phyloP scores from a whole-genome alignment of 2,888 invertebrate species.

The Erpobdella octoculata region DNA sequence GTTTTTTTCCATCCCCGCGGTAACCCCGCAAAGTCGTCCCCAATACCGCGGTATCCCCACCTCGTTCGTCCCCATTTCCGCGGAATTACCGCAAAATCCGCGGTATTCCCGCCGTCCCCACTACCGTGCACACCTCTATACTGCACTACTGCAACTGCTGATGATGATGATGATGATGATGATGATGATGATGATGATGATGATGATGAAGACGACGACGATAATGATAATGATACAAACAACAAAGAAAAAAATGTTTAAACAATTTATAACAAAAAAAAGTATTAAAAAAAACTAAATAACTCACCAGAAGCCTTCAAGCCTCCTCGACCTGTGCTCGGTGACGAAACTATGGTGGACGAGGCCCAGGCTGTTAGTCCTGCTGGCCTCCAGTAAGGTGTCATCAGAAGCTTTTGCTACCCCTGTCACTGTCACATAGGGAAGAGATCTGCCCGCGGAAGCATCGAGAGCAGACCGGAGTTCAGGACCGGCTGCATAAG shows the following conservation, averaged over 20 bases:
- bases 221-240: too few relatives aligned
- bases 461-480: constrained; percentile 25
- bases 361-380: constrained; percentile 27
- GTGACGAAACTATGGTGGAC: constrained; percentile 21
- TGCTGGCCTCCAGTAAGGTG: not conserved
- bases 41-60: too few relatives aligned
- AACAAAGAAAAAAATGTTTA: not conserved
- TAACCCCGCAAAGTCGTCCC: too few relatives aligned
- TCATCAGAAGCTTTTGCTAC: constrained; percentile 21
- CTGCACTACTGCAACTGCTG: too few relatives aligned
- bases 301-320: constrained; percentile 34
- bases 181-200: too few relatives aligned
- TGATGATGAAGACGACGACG: too few relatives aligned
- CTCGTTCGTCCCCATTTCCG: too few relatives aligned
- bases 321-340: constrained; percentile 35
- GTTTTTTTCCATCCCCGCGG: too few relatives aligned
- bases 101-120: too few relatives aligned
- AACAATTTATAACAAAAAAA: not conserved
- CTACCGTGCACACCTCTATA: too few relatives aligned
- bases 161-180: too few relatives aligned
- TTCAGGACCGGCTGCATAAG: constrained; percentile 25
- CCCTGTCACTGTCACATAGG: constrained; percentile 33
- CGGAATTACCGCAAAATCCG: too few relatives aligned
- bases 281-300: not conserved
- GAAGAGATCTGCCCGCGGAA: constrained; percentile 22